A percentile compares a stretch with the other conserved stretches of the same genome.
Conservation (phyloP, 1,140 invertebrate species). For the Trichoplusia ni region DNA sequence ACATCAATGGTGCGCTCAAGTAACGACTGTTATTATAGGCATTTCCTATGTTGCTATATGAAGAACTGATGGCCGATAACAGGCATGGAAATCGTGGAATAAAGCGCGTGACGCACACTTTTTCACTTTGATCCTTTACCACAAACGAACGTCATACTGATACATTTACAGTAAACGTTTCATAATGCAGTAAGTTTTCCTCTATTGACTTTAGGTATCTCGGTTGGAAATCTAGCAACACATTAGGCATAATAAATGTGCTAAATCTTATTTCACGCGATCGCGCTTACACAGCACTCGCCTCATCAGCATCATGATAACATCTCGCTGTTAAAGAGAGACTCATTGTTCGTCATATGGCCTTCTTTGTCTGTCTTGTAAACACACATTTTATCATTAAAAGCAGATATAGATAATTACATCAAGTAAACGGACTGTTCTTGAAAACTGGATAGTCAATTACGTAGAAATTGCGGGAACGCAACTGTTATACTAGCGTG, state of each 20-base stretch:
- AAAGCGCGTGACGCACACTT: too few relatives aligned
- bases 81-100: too few relatives aligned
- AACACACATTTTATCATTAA: slow-evolving; percentile 1
- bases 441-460: slow-evolving; percentile 13
- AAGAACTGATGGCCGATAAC: too few relatives aligned
- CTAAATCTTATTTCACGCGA: neutral
- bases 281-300: slow-evolving; percentile 3
- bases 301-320: neutral
- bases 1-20: slow-evolving; percentile 12
- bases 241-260: neutral
- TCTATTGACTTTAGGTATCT: too few relatives aligned
- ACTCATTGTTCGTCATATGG: slow-evolving; percentile 1
- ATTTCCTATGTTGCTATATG: slow-evolving; percentile 3
- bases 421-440: neutral
- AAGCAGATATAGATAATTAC: neutral
- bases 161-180: too few relatives aligned
- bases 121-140: too few relatives aligned
- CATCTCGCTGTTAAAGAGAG: neutral
- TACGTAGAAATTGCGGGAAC: slow-evolving; percentile 1
- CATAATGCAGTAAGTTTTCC: too few relatives aligned
- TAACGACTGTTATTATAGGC: neutral
- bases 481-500: neutral
- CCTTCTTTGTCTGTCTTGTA: slow-evolving; percentile 6
- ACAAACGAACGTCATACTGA: too few relatives aligned
- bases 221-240: neutral